Evolutionary conservation across 2,797 vertebrate species (phyloP).

Genomic region (Molothrus aeneus): DNA sequence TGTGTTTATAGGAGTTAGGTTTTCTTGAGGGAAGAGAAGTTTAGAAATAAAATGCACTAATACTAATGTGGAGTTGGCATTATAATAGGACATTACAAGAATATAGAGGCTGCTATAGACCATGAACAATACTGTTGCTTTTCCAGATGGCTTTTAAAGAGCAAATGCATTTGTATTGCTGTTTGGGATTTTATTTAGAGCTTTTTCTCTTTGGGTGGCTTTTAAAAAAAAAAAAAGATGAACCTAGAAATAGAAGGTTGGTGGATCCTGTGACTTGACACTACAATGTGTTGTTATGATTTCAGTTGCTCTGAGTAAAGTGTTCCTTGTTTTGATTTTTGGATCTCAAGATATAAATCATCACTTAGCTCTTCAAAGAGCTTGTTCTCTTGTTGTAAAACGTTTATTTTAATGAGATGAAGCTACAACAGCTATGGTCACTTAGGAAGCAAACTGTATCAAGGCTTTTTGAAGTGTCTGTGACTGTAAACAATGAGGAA

Average conservation of each 20-base stretch:
- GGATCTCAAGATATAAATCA: neutral
- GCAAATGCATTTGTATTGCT: conserved; percentile 25
- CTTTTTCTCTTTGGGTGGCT: conserved; percentile 12
- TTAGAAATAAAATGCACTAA: neutral
- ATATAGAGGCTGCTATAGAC: conserved; percentile 24
- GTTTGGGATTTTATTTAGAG: conserved; percentile 38
- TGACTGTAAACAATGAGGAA: conserved; percentile 70
- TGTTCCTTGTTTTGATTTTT: conserved; percentile 22
- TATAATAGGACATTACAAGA: neutral
- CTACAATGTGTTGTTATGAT: neutral
- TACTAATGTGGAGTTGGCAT: neutral
- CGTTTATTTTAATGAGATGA: neutral
- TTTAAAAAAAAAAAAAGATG: neutral
- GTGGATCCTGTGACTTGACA: conserved; percentile 40
- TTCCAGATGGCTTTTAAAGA: conserved; percentile 61
- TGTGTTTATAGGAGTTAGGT: neutral
- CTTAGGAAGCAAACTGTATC: conserved; percentile 13
- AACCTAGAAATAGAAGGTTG: conserved; percentile 39
- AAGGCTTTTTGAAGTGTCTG: conserved; percentile 53
- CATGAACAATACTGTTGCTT: conserved; percentile 50
- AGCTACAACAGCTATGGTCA: neutral
- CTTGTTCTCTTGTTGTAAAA: neutral
- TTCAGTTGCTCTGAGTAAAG: neutral
- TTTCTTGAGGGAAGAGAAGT: neutral
- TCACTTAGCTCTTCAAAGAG: neutral